Evolutionary conservation across 2,888 invertebrate genomes (phyloP).

Genomic region (Gymnosoma rotundatum): DNA sequence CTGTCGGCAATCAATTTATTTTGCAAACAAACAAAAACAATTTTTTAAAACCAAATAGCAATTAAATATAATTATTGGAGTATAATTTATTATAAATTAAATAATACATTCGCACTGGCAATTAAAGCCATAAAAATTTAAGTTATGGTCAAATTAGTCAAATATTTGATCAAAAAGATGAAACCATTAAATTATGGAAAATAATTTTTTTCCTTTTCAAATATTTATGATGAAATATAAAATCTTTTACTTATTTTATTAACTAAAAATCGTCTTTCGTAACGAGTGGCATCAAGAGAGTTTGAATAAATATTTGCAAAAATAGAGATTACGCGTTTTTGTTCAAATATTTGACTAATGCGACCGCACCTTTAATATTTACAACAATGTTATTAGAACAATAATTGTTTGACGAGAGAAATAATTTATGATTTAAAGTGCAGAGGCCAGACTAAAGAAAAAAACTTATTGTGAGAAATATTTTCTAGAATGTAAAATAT

Average conservation of each 20-base stretch:
- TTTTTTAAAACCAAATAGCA: slow-evolving; percentile 5
- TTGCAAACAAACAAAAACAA: background rate
- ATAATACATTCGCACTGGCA: background rate
- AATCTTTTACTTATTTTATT: no score
- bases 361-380: no score
- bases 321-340: no score
- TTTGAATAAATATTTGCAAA: no score
- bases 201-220: no score
- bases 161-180: no score
- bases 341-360: no score
- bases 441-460: background rate
- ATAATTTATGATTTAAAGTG: background rate
- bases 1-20: slow-evolving; percentile 47
- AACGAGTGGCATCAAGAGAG: no score
- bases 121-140: background rate
- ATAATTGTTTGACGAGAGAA: background rate
- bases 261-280: no score
- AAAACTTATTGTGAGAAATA: background rate
- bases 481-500: background rate
- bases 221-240: no score
- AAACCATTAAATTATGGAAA: no score
- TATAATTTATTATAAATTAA: slow-evolving; percentile 2
- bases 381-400: background rate
- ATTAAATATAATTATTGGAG: slow-evolving; percentile 40
- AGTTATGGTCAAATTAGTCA: no score